Base-by-base conservation (phyloP, 1,140 invertebrate genomes). In the Bombus terrestris region DNA sequence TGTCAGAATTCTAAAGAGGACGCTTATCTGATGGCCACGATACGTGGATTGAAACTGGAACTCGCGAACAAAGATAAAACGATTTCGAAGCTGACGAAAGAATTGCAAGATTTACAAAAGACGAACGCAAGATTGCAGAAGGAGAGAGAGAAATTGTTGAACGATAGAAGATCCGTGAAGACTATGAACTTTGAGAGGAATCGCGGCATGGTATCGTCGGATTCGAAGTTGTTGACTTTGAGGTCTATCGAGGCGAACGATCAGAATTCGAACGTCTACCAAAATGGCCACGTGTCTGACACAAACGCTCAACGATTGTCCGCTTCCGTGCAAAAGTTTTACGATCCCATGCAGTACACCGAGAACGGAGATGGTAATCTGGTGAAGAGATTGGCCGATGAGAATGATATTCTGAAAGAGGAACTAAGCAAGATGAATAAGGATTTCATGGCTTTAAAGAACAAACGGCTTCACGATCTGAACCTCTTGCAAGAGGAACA, bases 401-500 rank as follows among this genome's bases (percentile, higher is more conserved):
- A 97, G 94, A 95, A 96, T 90, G 95, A 96, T 85, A 93, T 95
- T 80, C 68, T 97, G 83, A 96, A 96, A 93, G 95, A 97, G 93
- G 96, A 97, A 92, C 91, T 97, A 41, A 94, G 96, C 90, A 96
- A 96, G 95, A 93, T 96, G 90, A 95, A 96, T 90, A 93, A 96
- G 88, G 96, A 98, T 88, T 97, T 97, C 84, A 96, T 97, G 91
- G 93, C 96, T 39, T 93, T 98, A 85, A 97, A 98, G 89, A 97
- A 96, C 84, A 98, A 97, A 91, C 95, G 97, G 47, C 94, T 98
- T 86, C 96, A 97, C 91, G 97, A 98, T 94, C 96, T 98, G 13
- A 97, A 97, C 93, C 96, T 97, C 10, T 94, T 98, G 8, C 97
- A 98, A 94, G 96, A 97, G 83, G 97, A 97, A 12, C 97, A 98